These are phyloP conservation scores for Axinella damicornis DNA, from an alignment of 37 sponge, comb jelly and placozoan species.

Conservation along the genomic window DNA sequence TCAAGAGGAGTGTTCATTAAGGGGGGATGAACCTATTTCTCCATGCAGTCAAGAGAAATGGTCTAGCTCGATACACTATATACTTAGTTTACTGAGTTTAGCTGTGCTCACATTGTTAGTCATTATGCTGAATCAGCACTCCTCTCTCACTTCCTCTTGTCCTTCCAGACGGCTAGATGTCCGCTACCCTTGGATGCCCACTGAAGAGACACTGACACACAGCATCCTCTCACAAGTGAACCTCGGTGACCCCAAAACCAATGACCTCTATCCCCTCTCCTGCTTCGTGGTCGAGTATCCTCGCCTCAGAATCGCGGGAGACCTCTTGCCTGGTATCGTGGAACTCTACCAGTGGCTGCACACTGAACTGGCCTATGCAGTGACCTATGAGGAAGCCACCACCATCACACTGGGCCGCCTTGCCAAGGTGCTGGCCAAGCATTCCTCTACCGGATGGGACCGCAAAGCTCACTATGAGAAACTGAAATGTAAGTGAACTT, in stretches of 20 bases:
- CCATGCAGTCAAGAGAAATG: too few species aligned
- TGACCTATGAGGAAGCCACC: slow-evolving; percentile 64
- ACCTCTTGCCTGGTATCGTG: slow-evolving; percentile 80
- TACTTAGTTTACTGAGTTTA: too few species aligned
- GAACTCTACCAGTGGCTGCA: slow-evolving; percentile 90
- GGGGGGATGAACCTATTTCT: too few species aligned
- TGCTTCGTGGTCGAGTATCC: slow-evolving; percentile 62
- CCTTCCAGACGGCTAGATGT: slow-evolving; percentile 37
- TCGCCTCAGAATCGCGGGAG: slow-evolving; percentile 52
- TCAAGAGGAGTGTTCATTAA: too few species aligned
- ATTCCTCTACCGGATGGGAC: background rate
- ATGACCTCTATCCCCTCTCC: slow-evolving; percentile 32
- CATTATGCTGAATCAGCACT: too few species aligned
- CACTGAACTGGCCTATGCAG: slow-evolving; percentile 66
- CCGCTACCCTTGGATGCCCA: slow-evolving; percentile 64
- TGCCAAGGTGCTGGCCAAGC: slow-evolving; percentile 33
- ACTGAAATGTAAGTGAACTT: slow-evolving; percentile 31
- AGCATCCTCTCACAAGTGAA: slow-evolving; percentile 36
- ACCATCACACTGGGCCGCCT: slow-evolving; percentile 52
- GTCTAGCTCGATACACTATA: too few species aligned
- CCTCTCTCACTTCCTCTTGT: too few species aligned
- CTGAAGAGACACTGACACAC: slow-evolving; percentile 46
- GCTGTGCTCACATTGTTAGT: too few species aligned
- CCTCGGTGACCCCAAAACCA: slow-evolving; percentile 14
- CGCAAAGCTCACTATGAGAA: slow-evolving; percentile 39